phyloP scores from a whole-genome alignment of 2,797 vertebrate genomes.

The Cyprinella venusta region DNA sequence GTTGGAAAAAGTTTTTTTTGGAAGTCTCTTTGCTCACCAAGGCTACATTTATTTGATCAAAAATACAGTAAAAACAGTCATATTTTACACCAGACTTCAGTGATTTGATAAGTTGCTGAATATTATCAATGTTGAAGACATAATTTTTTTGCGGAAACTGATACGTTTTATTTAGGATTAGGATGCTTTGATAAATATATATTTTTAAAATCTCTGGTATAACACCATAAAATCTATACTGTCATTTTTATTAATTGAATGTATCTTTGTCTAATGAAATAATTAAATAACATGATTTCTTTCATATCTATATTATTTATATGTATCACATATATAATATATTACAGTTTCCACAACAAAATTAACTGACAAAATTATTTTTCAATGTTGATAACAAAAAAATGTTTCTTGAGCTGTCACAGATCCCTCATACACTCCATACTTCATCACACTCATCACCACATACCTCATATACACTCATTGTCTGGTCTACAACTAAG shows the following conservation, averaged over 20 bases:
- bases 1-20: neutral
- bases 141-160: neutral
- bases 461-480: too few species aligned
- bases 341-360: neutral
- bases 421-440: too few species aligned
- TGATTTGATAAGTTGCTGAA: too few species aligned
- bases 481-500: neutral
- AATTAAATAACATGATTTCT: too few species aligned
- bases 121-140: neutral
- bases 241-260: too few species aligned
- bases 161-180: neutral
- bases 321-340: too few species aligned
- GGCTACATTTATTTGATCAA: neutral
- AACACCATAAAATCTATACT: too few species aligned
- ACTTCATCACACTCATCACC: too few species aligned
- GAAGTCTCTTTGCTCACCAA: neutral
- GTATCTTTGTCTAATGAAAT: too few species aligned
- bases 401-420: neutral
- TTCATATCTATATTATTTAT: too few species aligned
- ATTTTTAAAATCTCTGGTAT: too few species aligned
- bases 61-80: neutral
- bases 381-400: neutral
- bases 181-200: neutral
- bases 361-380: too few species aligned
- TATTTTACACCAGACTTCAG: neutral